phyloP scores from a whole-genome alignment of 2,888 invertebrate species.

The Torymus auratus region DNA sequence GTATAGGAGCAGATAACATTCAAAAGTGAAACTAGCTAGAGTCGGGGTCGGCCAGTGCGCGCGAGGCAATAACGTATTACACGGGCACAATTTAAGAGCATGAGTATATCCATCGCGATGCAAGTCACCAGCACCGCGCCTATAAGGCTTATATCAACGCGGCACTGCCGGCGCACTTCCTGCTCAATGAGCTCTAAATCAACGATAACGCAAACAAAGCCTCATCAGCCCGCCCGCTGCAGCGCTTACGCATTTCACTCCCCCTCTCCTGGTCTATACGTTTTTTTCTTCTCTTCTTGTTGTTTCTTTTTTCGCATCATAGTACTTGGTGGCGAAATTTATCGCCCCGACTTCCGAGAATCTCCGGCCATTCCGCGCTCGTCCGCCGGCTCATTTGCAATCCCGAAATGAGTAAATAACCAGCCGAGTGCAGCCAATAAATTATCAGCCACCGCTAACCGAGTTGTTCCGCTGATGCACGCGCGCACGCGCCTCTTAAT shows the following conservation, averaged over 20 bases:
- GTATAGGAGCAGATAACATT: too few relatives aligned
- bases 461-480: constrained; percentile 20
- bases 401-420: constrained; percentile 11
- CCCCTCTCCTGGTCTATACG: background rate
- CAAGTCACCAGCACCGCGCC: too few relatives aligned
- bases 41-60: too few relatives aligned
- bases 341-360: constrained; percentile 2
- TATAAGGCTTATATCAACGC: background rate
- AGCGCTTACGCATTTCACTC: background rate
- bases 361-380: background rate
- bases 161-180: background rate
- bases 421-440: constrained; percentile 17
- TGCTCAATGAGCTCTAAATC: background rate
- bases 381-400: constrained; percentile 3
- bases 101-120: background rate
- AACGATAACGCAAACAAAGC: background rate
- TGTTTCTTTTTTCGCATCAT: background rate
- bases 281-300: too few relatives aligned
- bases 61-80: too few relatives aligned
- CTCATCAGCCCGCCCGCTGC: too few relatives aligned
- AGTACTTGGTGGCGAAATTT: background rate
- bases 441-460: constrained; percentile 23
- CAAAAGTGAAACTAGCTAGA: too few relatives aligned
- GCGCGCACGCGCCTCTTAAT: constrained; percentile 2
- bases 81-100: constrained; percentile 3